These are phyloP conservation scores for Drosophila guanche DNA, from an alignment of 1,140 invertebrate species.

Conservation along the genomic window DNA sequence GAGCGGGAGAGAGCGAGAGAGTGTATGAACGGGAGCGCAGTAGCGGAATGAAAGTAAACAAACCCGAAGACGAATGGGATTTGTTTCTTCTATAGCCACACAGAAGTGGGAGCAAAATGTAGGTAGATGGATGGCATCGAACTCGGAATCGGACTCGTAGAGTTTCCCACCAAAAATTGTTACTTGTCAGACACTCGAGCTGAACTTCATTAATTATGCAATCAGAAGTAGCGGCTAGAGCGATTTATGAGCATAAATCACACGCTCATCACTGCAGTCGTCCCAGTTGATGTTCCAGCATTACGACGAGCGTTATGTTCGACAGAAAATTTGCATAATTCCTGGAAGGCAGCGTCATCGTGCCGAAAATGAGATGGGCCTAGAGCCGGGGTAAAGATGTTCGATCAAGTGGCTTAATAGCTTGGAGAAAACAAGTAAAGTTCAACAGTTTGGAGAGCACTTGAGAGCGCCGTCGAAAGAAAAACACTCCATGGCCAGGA, in stretches of 20 bases:
- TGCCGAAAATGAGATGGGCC: slow-evolving; percentile 26
- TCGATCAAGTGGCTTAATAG: slow-evolving; percentile 77
- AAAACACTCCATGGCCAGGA: slow-evolving; percentile 67
- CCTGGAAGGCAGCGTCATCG: slow-evolving; percentile 57
- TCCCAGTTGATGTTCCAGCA: slow-evolving; percentile 17
- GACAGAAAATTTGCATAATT: slow-evolving; percentile 77
- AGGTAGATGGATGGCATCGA: not conserved
- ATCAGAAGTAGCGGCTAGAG: slow-evolving; percentile 80
- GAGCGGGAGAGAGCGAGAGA: not conserved
- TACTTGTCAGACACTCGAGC: slow-evolving; percentile 46
- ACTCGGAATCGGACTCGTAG: slow-evolving; percentile 1
- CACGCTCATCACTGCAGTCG: slow-evolving; percentile 56
- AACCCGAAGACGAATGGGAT: slow-evolving; percentile 20
- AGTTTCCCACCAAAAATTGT: slow-evolving; percentile 66
- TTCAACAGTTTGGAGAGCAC: slow-evolving; percentile 81
- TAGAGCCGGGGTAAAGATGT: slow-evolving; percentile 7
- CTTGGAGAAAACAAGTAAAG: slow-evolving; percentile 81
- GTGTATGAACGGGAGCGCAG: not conserved
- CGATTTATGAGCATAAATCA: slow-evolving; percentile 80
- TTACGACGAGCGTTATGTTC: slow-evolving; percentile 39
- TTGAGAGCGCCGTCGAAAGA: slow-evolving; percentile 70
- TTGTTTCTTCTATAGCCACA: slow-evolving; percentile 14
- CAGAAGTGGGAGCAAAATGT: slow-evolving; percentile 3
- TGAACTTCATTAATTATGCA: slow-evolving; percentile 77
- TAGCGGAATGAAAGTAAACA: slow-evolving; percentile 63